Base-by-base conservation (phyloP, 2,888 invertebrate genomes). In the Branchinecta sandiegonensis region DNA sequence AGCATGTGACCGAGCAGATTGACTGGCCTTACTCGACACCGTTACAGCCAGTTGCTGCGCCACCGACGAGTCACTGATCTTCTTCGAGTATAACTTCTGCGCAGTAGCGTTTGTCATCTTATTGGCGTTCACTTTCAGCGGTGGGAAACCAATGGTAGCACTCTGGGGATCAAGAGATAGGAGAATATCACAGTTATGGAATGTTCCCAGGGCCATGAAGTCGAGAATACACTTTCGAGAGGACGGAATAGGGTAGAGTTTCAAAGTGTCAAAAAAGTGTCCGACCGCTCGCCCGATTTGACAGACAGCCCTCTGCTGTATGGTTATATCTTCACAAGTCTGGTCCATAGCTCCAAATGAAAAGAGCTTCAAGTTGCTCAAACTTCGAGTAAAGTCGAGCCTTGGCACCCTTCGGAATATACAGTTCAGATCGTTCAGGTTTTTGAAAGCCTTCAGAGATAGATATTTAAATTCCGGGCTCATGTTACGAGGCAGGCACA, bases 221-320 rank as follows among this genome's bases (percentile, higher is more conserved):
- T 56, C 63, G n/a, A 56, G n/a, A 9, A 56, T 56, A 17, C 23
- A 17, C 63, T 56, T n/a, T 10, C 23, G n/a, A 56, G 23, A n/a
- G 23, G 23, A n/a, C 8, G 63, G 63, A 56, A 17, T n/a, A 17
- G 63, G 23, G 63, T 23, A 23, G n/a, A 56, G 23, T 10, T 23
- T n/a, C 63, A 56, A 23, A 56, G 23, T 23, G 14, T 56, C 63
- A 56, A 56, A 56, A 56, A 56, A 56, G 63, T 56, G 23, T 9
- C 63, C 63, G 63, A 56, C 63, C 23, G 63, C n/a, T n/a, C 63
- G 63, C 9, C 63, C 63, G 23, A 56, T 56, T 17, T 56, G 63
- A 56, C 23, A 56, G 63, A 56, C 63, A n/a, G 10, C 9, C n/a
- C 8, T 56, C 23, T 56, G 63, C 6, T 37, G 37, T 37, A 37